These are phyloP conservation scores for Melitaea athalia DNA, from an alignment of 2,888 invertebrate genomes.

Conservation along the genomic window DNA sequence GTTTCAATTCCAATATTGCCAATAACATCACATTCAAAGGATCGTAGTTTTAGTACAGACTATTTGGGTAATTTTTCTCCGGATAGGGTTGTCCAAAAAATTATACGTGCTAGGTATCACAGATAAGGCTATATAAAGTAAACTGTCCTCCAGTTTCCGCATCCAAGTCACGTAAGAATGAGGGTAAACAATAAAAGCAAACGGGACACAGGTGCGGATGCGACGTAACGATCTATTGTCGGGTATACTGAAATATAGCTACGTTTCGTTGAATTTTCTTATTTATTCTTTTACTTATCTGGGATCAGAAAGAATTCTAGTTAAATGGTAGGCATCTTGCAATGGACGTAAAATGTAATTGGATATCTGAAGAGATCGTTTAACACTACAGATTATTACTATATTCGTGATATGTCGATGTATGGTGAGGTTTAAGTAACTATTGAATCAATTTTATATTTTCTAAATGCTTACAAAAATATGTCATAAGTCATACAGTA, in stretches of 20 bases:
- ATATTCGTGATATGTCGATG: no score
- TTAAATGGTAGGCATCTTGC: constrained; percentile 2
- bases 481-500: no score
- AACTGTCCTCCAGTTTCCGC: constrained; percentile 14
- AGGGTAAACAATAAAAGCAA: constrained; percentile 33
- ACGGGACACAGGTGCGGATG: constrained; percentile 36
- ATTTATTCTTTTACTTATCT: constrained; percentile 6
- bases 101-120: background rate
- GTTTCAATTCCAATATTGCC: no score
- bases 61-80: background rate
- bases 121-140: constrained; percentile 18
- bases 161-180: constrained; percentile 24
- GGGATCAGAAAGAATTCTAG: constrained; percentile 2
- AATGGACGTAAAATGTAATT: background rate
- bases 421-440: no score
- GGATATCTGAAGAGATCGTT: no score
- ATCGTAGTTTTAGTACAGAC: background rate
- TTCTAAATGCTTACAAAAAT: no score
- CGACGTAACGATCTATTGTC: constrained; percentile 29
- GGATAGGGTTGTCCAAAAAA: background rate
- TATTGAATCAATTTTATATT: no score
- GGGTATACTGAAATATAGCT: constrained; percentile 21
- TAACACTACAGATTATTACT: no score
- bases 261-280: constrained; percentile 9
- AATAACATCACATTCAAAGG: no score